Conservation (phyloP, 2,113 vertebrate genomes). For the Neotoma lepida region DNA sequence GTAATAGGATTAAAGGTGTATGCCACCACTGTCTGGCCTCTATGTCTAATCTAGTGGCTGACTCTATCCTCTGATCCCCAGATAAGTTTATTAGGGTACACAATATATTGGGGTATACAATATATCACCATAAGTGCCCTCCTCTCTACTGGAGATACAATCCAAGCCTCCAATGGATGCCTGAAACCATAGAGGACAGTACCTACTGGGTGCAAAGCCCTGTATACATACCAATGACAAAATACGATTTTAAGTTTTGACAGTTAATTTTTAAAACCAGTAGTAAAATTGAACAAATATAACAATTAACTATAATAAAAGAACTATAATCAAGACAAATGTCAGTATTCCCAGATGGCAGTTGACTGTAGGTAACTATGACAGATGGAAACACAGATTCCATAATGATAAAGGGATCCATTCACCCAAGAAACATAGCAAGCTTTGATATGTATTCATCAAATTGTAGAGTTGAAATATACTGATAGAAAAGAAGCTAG, state of each 20-base stretch:
- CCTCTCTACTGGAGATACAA: background rate
- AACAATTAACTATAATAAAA: background rate
- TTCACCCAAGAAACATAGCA: constrained; percentile 11
- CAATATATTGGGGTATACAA: too few species aligned
- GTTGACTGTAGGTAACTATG: too few species aligned
- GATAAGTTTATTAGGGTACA: too few species aligned
- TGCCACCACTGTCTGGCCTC: too few species aligned
- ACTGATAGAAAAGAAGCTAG: background rate
- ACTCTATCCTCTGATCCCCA: too few species aligned
- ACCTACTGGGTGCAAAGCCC: too few species aligned
- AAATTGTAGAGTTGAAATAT: background rate
- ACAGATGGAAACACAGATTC: background rate
- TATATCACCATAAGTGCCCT: too few species aligned
- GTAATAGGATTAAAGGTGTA: too few species aligned
- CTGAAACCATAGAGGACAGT: background rate
- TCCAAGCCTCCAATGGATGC: background rate
- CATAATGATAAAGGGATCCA: background rate
- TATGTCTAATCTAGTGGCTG: too few species aligned
- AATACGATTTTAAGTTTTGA: background rate
- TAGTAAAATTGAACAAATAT: background rate
- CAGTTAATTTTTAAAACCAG: background rate
- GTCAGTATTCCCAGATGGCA: background rate
- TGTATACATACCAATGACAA: background rate
- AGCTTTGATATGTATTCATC: background rate
- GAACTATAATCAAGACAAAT: background rate